These are phyloP conservation scores for Saccopteryx bilineata DNA, from an alignment of 2,113 vertebrate species.

Conservation along the genomic window DNA sequence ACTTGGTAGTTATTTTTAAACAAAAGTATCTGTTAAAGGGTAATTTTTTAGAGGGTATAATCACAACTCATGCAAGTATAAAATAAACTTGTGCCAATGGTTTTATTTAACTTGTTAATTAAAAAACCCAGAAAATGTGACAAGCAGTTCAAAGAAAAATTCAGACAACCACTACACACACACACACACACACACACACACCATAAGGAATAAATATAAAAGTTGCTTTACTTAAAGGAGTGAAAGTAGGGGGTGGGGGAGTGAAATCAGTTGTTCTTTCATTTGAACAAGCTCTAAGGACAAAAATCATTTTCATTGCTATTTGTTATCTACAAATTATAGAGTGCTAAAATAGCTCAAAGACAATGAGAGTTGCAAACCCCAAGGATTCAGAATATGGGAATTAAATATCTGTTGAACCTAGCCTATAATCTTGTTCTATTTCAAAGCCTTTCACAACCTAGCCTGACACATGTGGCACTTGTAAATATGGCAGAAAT, in stretches of 20 bases:
- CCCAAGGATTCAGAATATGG: conserved; percentile 27
- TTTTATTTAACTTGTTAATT: conserved; percentile 60
- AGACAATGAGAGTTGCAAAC: neutral
- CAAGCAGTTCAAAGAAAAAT: conserved; percentile 48
- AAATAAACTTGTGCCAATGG: neutral
- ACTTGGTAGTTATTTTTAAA: conserved; percentile 56
- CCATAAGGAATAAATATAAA: neutral
- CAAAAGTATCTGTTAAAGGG: neutral
- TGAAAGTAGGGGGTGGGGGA: neutral
- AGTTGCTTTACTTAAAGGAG: neutral
- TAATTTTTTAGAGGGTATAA: conserved; percentile 16
- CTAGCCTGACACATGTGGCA: neutral
- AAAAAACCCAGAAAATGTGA: neutral
- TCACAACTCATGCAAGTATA: neutral
- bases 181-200: neutral
- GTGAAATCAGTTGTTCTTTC: neutral
- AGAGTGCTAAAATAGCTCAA: conserved; percentile 20
- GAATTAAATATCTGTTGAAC: neutral
- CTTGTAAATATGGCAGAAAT: conserved; percentile 29
- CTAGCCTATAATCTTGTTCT: neutral
- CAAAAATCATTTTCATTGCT: conserved; percentile 10
- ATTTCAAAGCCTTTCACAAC: conserved; percentile 42
- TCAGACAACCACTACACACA: neutral
- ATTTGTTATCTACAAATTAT: conserved; percentile 40
- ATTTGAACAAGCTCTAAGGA: neutral